Conservation (phyloP, 2,113 vertebrate species). For the Apeltes quadracus region DNA sequence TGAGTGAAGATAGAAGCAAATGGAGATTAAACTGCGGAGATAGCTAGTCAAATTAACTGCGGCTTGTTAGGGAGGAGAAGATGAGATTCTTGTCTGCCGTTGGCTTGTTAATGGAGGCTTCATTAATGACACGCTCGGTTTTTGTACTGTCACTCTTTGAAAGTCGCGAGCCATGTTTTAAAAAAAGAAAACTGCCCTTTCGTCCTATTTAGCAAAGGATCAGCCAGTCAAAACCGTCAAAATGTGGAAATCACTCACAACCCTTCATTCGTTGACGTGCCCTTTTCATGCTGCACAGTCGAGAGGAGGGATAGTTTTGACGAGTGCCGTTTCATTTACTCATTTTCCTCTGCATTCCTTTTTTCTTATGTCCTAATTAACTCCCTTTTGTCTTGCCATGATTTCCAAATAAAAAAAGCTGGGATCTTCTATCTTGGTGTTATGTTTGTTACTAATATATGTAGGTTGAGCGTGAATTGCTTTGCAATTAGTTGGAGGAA, state of each 20-base stretch:
- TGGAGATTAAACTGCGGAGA: conserved; percentile 69
- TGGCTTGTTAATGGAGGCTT: conserved; percentile 57
- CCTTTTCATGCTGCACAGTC: conserved; percentile 68
- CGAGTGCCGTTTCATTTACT: conserved; percentile 63
- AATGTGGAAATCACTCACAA: conserved; percentile 41
- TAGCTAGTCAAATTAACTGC: conserved; percentile 73
- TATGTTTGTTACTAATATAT: conserved; percentile 73
- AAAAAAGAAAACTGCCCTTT: not conserved
- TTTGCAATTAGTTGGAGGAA: conserved; percentile 77
- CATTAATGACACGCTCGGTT: conserved; percentile 63
- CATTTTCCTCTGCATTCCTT: conserved; percentile 41
- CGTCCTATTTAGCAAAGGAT: conserved; percentile 39
- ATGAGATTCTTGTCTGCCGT: conserved; percentile 70
- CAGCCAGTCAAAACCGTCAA: conserved; percentile 48
- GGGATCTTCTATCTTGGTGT: conserved; percentile 64
- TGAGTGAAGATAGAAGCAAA: conserved; percentile 68
- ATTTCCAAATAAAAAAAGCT: conserved; percentile 64
- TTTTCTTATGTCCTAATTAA: conserved; percentile 73
- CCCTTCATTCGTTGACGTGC: conserved; percentile 60
- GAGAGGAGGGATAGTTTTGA: conserved; percentile 63
- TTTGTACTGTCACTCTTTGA: conserved; percentile 55
- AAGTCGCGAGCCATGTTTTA: conserved; percentile 35
- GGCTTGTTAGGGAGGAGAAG: conserved; percentile 70
- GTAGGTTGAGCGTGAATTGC: conserved; percentile 67
- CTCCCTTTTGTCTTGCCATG: conserved; percentile 72